phyloP scores from a whole-genome alignment of 2,888 invertebrate species.

The Caradrina clavipalpis region DNA sequence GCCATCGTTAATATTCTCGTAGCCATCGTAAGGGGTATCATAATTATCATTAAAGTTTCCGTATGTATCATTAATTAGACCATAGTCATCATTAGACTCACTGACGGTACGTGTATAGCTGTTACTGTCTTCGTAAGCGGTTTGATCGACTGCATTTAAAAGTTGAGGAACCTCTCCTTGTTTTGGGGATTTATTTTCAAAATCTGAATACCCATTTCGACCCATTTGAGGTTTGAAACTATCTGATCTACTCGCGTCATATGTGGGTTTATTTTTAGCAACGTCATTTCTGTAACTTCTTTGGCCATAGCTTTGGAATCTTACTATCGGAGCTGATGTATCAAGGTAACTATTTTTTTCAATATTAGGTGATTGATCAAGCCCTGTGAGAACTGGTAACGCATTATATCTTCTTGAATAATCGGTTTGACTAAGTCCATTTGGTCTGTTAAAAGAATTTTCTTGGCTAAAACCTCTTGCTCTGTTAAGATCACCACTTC shows the following conservation, averaged over 20 bases:
- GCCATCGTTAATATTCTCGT: not conserved
- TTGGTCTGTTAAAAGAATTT: constrained; percentile 8
- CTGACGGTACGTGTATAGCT: not conserved
- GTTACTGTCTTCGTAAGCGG: not conserved
- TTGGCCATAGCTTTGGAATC: not conserved
- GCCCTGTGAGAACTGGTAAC: not conserved
- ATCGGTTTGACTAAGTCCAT: not conserved
- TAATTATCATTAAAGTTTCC: not conserved
- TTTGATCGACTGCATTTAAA: constrained; percentile 1
- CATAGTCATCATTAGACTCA: constrained; percentile 4
- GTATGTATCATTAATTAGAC: not conserved
- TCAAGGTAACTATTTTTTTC: constrained; percentile 4
- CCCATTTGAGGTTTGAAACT: not conserved
- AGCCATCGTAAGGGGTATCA: constrained; percentile 3
- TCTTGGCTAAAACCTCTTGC: not conserved
- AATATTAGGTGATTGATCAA: not conserved
- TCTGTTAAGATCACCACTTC: constrained; percentile 9
- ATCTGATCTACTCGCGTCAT: not conserved
- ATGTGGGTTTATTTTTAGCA: not conserved
- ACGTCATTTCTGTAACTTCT: not conserved
- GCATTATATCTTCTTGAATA: constrained; percentile 7
- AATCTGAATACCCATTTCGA: constrained; percentile 2
- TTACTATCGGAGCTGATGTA: not conserved
- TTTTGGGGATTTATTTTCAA: constrained; percentile 8
- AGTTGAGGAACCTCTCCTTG: not conserved